Conservation (phyloP, 1,140 invertebrate species). For the Dreissena rostriformis region DNA sequence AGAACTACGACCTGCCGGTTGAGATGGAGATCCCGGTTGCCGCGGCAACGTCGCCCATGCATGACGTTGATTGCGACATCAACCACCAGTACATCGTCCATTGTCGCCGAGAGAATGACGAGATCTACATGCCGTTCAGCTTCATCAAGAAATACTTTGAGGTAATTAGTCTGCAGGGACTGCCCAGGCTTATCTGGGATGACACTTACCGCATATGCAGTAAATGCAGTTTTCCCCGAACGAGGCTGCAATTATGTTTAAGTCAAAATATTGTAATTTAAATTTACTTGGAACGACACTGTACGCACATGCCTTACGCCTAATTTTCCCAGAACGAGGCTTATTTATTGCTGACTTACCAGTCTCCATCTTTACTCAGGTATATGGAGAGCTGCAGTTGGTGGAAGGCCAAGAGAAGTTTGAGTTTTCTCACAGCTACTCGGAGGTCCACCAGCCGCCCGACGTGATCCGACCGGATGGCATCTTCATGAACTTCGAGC, state of each 20-base stretch:
- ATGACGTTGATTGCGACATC: conserved; percentile 92
- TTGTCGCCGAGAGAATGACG: conserved; percentile 91
- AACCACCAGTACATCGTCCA: conserved; percentile 93
- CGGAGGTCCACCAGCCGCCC: conserved; percentile 94
- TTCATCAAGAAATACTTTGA: conserved; percentile 97
- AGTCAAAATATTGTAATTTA: too few species aligned
- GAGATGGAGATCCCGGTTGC: conserved; percentile 36
- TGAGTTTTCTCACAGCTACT: conserved; percentile 97
- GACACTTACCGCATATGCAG: too few species aligned
- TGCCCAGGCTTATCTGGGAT: too few species aligned
- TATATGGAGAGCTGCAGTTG: too few species aligned
- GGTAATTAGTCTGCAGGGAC: conserved; percentile 81
- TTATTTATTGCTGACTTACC: too few species aligned
- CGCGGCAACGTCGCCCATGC: background rate
- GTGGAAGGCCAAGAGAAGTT: too few species aligned
- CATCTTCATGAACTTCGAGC: conserved; percentile 97
- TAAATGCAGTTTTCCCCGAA: too few species aligned
- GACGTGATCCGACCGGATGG: conserved; percentile 93
- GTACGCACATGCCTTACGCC: too few species aligned
- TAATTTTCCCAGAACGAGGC: too few species aligned
- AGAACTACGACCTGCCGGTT: conserved; percentile 32
- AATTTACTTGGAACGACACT: too few species aligned
- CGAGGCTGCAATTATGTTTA: too few species aligned
- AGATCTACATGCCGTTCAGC: conserved; percentile 95
- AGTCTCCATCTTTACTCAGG: background rate